Base-by-base conservation (phyloP, 1,140 invertebrate species). In the Penaeus vannamei region DNA sequence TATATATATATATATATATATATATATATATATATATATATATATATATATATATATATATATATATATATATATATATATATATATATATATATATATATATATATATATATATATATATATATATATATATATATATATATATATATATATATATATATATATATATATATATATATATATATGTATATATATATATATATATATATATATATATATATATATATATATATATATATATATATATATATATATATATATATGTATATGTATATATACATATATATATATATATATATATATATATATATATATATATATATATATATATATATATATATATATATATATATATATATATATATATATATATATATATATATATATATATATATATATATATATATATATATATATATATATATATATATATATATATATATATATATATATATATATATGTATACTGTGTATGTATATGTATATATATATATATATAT, bases 151-250 rank as follows among this genome's bases (percentile, higher is more conserved):
- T 66, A 66, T 66, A 66, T 66, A 66, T 66, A 8, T 66, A 66
- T 66, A 66, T 66, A 12, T 66, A 66, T 66, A 66, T 66, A 66
- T 66, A 66, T 66, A 66, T 66, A 66, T 5, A 66, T 66, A 66
- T 66, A 66, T 66, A 66, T 66, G 14, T 5, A 26, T 66, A 66
- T 66, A 66, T 66, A 66, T 66, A 66, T 5, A 66, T 26, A 66
- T 4, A 66, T 26, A 66, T 66, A 66, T 26, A 66, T 66, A 66
- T 66, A 5, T 66, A 66, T 66, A 66, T 26, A 66, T 66, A 26
- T 26, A 23, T 2, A 23, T 23, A 66, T 66, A 23, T 42, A 42
- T 42, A 23, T 66, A 66, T 66, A 5, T 66, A 42, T 42, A 42
- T 42, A 4, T 42, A 42, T 42, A 4, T 42, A 42, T 42, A 42